Evolutionary conservation across 1,140 invertebrate genomes (phyloP).

Genomic region (Pseudomyrmex pallidus): DNA sequence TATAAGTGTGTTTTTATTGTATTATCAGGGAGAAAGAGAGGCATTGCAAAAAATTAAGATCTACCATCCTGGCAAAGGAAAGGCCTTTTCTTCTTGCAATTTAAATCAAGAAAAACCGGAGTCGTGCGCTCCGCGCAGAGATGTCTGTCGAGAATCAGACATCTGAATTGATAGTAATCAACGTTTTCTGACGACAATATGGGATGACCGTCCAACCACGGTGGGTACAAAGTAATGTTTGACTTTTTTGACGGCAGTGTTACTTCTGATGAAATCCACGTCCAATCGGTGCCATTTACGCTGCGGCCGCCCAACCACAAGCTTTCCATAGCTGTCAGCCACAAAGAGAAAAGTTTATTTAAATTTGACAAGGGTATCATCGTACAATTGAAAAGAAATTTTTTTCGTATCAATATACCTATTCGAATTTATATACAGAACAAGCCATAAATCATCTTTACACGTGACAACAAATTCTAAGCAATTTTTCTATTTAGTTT

Average conservation of each 20-base stretch:
- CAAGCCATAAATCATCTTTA: too few species aligned
- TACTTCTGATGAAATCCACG: conserved; percentile 57
- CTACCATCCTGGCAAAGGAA: conserved; percentile 68
- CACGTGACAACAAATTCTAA: too few species aligned
- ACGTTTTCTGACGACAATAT: not conserved
- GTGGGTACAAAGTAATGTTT: conserved; percentile 46
- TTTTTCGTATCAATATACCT: not conserved
- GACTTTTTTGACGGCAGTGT: conserved; percentile 47
- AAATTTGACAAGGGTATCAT: not conserved
- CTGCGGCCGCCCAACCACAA: conserved; percentile 64
- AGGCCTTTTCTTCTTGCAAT: conserved; percentile 64
- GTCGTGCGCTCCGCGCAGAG: conserved; percentile 54
- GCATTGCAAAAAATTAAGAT: not conserved
- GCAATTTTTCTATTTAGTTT: too few species aligned
- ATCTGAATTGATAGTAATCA: conserved; percentile 44
- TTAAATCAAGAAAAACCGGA: conserved; percentile 65
- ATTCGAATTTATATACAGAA: too few species aligned
- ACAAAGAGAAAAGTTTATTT: not conserved
- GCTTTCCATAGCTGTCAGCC: conserved; percentile 61
- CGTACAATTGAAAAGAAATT: too few species aligned
- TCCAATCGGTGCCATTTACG: conserved; percentile 61
- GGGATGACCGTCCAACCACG: conserved; percentile 61
- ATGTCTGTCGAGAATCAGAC: conserved; percentile 67
- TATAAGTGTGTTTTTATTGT: too few species aligned
- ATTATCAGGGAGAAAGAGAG: not conserved